A percentile compares a stretch with the other conserved stretches of the same genome.
Conservation (phyloP, 2,888 invertebrate species). For the Clunio marinus region DNA sequence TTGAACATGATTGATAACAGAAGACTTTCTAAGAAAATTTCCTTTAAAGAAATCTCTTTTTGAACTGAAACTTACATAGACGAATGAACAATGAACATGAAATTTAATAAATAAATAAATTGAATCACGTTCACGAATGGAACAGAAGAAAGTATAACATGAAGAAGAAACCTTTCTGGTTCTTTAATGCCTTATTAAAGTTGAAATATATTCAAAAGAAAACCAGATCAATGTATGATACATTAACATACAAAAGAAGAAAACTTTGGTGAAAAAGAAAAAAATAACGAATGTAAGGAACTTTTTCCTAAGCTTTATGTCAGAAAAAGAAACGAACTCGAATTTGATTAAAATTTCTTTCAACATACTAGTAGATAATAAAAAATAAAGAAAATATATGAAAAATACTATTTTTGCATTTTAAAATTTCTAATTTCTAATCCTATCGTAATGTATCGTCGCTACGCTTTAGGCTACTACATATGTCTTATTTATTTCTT, state of each 20-base stretch:
- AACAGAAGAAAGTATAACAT: neutral
- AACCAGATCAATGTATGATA: no score
- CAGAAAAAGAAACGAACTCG: neutral
- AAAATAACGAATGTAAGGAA: no score
- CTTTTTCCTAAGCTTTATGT: no score
- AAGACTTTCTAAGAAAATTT: conserved; percentile 31
- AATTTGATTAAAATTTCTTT: neutral
- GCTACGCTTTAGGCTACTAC: neutral
- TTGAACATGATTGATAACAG: neutral
- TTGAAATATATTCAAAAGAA: no score
- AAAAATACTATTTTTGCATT: conserved; percentile 23
- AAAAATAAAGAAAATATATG: neutral
- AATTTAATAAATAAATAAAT: conserved; percentile 5
- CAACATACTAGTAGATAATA: no score
- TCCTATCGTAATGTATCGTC: neutral
- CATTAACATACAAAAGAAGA: no score
- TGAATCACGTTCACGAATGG: neutral
- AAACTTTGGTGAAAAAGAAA: no score
- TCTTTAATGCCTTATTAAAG: conserved; percentile 14
- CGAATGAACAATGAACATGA: conserved; percentile 1
- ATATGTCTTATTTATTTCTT: no score
- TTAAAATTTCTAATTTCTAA: neutral
- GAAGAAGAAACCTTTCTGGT: neutral
- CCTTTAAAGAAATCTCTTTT: neutral
- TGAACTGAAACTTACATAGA: neutral